phyloP scores from a whole-genome alignment of 2,113 vertebrate genomes.

The Mohoua ochrocephala region DNA sequence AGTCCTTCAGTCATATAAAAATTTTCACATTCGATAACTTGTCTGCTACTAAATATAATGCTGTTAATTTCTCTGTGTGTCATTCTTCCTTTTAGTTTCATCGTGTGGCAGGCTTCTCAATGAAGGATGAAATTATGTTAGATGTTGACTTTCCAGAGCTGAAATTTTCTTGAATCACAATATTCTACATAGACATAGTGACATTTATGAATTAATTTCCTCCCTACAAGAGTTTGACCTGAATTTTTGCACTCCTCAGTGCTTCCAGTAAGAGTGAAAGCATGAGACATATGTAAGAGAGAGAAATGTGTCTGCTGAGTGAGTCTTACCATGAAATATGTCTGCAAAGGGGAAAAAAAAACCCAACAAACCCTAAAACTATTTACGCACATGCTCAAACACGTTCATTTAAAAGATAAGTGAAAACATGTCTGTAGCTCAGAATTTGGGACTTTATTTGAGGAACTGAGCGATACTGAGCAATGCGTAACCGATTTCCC shows the following conservation, averaged over 20 bases:
- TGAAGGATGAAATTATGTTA: background rate
- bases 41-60: slow-evolving; percentile 1
- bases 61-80: background rate
- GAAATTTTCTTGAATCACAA: background rate
- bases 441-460: background rate
- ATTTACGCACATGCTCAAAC: background rate
- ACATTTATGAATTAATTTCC: background rate
- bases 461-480: background rate
- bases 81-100: background rate
- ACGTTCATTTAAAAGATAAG: background rate
- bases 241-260: background rate
- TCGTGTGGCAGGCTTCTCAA: background rate
- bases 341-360: background rate
- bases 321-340: background rate
- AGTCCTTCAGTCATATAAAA: background rate
- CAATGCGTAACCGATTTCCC: background rate
- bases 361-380: background rate
- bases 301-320: background rate
- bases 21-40: background rate
- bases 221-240: background rate
- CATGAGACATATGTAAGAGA: background rate
- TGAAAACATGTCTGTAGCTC: background rate
- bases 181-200: background rate
- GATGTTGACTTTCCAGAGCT: background rate
- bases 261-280: background rate